Base-by-base conservation (phyloP, 2,113 vertebrate genomes). In the Odobenus rosmarus region DNA sequence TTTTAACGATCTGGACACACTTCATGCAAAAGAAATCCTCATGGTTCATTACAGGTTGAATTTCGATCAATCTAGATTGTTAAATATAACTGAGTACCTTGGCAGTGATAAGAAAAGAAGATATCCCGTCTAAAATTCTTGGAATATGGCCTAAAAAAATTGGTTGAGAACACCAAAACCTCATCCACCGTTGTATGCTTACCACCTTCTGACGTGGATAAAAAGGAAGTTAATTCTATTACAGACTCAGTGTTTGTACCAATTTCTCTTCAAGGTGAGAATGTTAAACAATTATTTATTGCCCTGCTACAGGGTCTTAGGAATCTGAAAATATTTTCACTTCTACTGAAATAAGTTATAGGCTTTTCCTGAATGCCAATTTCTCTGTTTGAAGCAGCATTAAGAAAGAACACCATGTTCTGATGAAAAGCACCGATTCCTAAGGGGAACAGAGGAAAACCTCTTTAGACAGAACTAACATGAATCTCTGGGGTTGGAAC, bases 201-300 rank as follows among this genome's bases (percentile, higher is more conserved):
- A 81, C 51, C 11, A 59, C 79, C 74, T 96, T 97, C 46, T 79
- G 42, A 93, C 15, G 16, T 92, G 57, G 74, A 95, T 92, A 67
- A 79, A 86, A 97, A 90, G 26, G 23, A 93, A 95, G 69, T 93
- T 53, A 79, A 55, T 96, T 90, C 57, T 95, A 49, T 84, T 91
- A 93, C 64, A 85, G 67, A n/a, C n/a, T 93, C 15, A 9, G 79
- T 71, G 57, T 83, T 95, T 33, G 13, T 49, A 90, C 33, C 64
- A 93, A 95, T 93, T 97, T 90, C 69, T 97, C 72, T 82, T 96
- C 76, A 88, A 95, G 72, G 61, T 82, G 51, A 24, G 31, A 81
- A 92, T 90, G 53, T 90, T 95, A 92, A 97, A 82, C 53, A 84
- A 96, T 92, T 95, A 96, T 95, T 96, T 95, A 94, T 76, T 96